Evolutionary conservation across 2,113 vertebrate genomes (phyloP), one percentile per base, ranked within the genome.

Genomic region (Pachypanchax playfairii): DNA sequence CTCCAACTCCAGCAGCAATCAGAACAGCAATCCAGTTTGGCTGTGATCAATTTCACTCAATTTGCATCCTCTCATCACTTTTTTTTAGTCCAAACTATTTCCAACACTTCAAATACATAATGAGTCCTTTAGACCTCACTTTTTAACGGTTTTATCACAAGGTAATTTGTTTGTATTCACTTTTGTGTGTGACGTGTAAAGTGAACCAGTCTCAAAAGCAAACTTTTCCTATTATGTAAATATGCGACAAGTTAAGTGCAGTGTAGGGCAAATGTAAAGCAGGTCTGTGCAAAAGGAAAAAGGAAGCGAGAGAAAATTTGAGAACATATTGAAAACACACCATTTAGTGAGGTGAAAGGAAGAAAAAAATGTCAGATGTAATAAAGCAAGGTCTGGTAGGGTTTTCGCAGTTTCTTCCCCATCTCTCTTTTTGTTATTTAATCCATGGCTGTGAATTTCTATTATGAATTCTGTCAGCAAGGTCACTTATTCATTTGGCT

Each of bases 381-480:
- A 79, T 49, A 58, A 15, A 38, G 35, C 0, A 11, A 43, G 46
- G 48, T 63, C 68, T 67, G 53, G 8, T 41, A 47, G 31, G 24
- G 43, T 64, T 66, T 31, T 57, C 29, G 57, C 26, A 61, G 26
- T 46, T 9, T 24, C 48, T 38, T 15, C 3, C 33, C 25, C 48
- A 11, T 18, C 35, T 49, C 18, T 22, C 52, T 70, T 64, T 17
- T 13, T 51, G 28, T 47, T 61, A 73, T 80, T 75, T 64, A 82
- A 77, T 71, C 21, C 33, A 49, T 55, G 69, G 7, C 51, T 33
- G 49, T 58, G 58, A 71, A 66, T 75, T 51, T 35, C 53, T 61
- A 43, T 77, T 70, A 81, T 67, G 53, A 73, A 79, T 67, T 57
- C 65, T 77, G 59, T 73, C 60, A 65, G 54, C 77, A 82, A 84